Evolutionary conservation across 2,113 vertebrate genomes (phyloP).

Genomic region (Platysternon megacephalum): DNA sequence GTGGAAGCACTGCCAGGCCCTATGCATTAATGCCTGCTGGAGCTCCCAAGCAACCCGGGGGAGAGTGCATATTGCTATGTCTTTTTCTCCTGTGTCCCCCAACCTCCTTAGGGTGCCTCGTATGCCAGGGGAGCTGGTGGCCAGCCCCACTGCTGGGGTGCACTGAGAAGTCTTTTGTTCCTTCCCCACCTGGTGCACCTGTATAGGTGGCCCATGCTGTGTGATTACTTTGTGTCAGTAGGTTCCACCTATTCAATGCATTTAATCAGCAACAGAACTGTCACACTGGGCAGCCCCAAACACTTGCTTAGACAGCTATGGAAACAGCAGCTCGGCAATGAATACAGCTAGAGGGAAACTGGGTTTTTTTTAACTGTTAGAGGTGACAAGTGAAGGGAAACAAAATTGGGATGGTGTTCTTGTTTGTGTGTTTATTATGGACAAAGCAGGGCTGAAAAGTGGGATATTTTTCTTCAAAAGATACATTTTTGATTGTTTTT

Average conservation of each 20-base stretch:
- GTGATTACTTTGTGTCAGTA: fast-evolving
- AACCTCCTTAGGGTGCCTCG: neutral
- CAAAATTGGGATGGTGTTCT: neutral
- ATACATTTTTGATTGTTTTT: neutral
- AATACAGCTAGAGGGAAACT: neutral
- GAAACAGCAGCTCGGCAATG: neutral
- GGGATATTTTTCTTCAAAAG: neutral
- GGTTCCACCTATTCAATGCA: neutral
- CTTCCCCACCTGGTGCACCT: neutral
- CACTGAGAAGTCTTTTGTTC: fast-evolving
- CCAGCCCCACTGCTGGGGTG: neutral
- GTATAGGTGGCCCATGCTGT: fast-evolving
- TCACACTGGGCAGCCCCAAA: neutral
- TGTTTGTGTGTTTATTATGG: neutral
- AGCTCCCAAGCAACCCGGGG: fast-evolving
- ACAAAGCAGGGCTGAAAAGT: neutral
- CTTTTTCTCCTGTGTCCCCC: fast-evolving
- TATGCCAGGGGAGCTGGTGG: fast-evolving
- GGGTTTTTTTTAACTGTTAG: neutral
- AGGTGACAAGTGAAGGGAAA: neutral
- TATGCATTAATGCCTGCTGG: neutral
- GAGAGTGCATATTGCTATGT: fast-evolving
- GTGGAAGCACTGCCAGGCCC: neutral
- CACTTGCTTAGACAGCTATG: neutral
- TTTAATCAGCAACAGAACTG: neutral